These are phyloP conservation scores for Catocala sponsa DNA, from an alignment of 2,888 invertebrate genomes.

Conservation along the genomic window DNA sequence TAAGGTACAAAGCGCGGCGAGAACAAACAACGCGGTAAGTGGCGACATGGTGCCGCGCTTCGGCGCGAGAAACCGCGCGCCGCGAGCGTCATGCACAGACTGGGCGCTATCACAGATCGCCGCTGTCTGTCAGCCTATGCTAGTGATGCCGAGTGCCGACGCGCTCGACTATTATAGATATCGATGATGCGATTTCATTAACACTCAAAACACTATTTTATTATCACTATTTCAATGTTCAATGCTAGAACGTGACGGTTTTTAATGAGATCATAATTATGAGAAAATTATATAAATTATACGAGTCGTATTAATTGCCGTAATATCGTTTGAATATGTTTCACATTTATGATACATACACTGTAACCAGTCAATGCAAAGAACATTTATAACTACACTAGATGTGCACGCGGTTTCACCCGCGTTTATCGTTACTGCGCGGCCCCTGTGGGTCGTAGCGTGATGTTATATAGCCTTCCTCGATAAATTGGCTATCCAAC, in stretches of 20 bases:
- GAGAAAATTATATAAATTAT: slow-evolving; percentile 22
- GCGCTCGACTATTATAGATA: slow-evolving; percentile 70
- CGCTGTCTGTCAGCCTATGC: slow-evolving; percentile 52
- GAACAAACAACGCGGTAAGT: slow-evolving; percentile 79
- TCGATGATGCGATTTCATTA: slow-evolving; percentile 70
- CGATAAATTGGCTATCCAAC: too few species aligned
- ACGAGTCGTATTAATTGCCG: slow-evolving; percentile 9
- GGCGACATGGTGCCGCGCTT: slow-evolving; percentile 79
- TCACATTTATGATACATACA: neutral
- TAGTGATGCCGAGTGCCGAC: slow-evolving; percentile 68
- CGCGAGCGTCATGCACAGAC: slow-evolving; percentile 72
- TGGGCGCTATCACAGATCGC: slow-evolving; percentile 54
- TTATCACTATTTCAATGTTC: slow-evolving; percentile 52
- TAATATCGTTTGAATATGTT: neutral
- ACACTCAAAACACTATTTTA: slow-evolving; percentile 46
- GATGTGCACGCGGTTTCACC: too few species aligned
- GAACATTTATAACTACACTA: too few species aligned
- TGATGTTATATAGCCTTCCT: too few species aligned
- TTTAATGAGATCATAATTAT: slow-evolving; percentile 50
- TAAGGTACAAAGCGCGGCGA: slow-evolving; percentile 79
- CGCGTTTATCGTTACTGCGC: too few species aligned
- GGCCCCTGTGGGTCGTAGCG: too few species aligned
- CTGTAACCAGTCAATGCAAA: neutral
- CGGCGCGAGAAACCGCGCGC: slow-evolving; percentile 73
- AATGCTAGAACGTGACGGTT: slow-evolving; percentile 54